Percentiles rank a stretch among this genome's conserved stretches.
Evolutionary conservation across 2,797 vertebrate genomes (phyloP).

Genomic region (Furcifer pardalis): DNA sequence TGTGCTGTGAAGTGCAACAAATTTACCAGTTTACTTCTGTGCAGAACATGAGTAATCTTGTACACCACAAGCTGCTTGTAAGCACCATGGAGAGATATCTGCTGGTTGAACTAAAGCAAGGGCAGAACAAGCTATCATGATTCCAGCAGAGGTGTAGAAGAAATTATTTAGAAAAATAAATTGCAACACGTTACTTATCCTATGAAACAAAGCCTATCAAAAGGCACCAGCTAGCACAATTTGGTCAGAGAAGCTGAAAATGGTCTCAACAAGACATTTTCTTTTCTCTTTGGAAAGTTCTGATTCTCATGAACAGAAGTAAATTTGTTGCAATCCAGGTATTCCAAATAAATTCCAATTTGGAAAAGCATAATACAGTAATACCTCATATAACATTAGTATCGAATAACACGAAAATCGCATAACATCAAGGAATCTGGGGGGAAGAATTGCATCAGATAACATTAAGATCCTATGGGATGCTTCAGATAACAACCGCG

Average conservation of each 20-base stretch:
- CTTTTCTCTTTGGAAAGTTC: background rate
- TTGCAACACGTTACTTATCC: background rate
- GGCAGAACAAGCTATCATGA: slow-evolving; percentile 7
- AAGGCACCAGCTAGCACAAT: background rate
- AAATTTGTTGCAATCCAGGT: background rate
- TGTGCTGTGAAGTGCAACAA: slow-evolving; percentile 15
- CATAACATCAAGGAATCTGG: too few relatives aligned
- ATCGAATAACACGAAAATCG: too few relatives aligned
- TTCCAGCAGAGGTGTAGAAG: slow-evolving; percentile 13
- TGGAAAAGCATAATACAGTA: background rate
- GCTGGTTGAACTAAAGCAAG: slow-evolving; percentile 4
- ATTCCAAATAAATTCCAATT: background rate
- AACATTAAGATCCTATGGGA: too few relatives aligned
- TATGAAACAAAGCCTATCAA: background rate
- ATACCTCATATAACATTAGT: too few relatives aligned
- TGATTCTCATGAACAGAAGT: background rate
- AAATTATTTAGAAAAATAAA: slow-evolving; percentile 7
- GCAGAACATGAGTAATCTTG: background rate
- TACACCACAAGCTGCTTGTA: slow-evolving; percentile 2
- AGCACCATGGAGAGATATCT: background rate
- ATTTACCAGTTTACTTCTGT: slow-evolving; percentile 10
- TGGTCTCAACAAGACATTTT: background rate
- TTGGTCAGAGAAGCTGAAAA: background rate
- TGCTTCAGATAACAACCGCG: too few relatives aligned
- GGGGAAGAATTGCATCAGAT: too few relatives aligned